Base-by-base conservation (phyloP, 1,140 invertebrate species). In the Zaprionus capensis region DNA sequence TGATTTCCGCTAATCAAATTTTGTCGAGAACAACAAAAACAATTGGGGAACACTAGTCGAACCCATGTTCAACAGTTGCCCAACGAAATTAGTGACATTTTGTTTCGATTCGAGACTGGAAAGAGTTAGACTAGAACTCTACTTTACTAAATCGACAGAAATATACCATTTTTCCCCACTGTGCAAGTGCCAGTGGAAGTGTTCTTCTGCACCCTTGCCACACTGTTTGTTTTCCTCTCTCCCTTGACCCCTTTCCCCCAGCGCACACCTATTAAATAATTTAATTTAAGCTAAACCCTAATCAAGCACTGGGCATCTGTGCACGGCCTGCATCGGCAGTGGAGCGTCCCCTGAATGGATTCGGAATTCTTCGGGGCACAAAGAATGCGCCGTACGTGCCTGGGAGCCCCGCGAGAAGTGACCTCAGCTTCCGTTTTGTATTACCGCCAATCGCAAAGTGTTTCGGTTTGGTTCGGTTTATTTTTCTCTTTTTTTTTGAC, bases 301-400 rank as follows among this genome's bases (percentile, higher is more conserved):
- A 71, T 71, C 59, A 56, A 38, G n/a, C 44, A 28, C 44, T 20
- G 31, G 20, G 22, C 55, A 64, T 53, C 22, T 17, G 20, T n/a
- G 36, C 22, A 53, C 15, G 11, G 15, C 41, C 22, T 20, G 38
- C 26, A 74, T 80, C 38, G 51, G 15, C n/a, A 76, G 63, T 72
- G 63, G 53, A 46, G 59, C 61, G 56, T 31, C 46, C 14, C 38
- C 53, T 17, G 51, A 58, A 38, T 71, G 38, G 14, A 57, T 46
- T 65, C 49, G 22, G 31, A 28, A 34, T 57, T 72, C 36, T 70
- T 70, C 20, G 20, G 9, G n/a, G 51, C 49, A 46, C 20, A 36
- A 57, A 67, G 70, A 80, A 77, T 81, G 67, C 59, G 46, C 65
- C 20, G 65, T 72, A 83, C 81, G 81, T 83, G 81, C 81, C 67